A percentile compares a stretch with the other conserved stretches of the same genome.
Conservation (phyloP, 1,140 invertebrate species). For the Camponotus pennsylvanicus region DNA sequence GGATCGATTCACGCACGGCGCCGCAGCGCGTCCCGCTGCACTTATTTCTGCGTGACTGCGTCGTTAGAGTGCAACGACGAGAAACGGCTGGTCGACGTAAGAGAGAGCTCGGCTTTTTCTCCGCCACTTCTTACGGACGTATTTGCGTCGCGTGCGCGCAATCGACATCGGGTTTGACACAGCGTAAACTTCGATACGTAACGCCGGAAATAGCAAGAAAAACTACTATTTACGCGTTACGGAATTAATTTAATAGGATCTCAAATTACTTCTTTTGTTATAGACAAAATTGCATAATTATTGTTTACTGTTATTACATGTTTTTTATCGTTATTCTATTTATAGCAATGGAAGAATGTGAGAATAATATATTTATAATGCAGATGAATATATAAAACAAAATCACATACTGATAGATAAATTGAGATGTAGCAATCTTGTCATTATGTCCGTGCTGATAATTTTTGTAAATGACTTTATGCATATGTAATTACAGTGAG, state of each 20-base stretch:
- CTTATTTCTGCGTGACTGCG: conserved; percentile 56
- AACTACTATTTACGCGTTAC: not conserved
- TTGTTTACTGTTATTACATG: conserved; percentile 12
- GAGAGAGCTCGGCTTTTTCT: conserved; percentile 18
- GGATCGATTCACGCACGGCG: conserved; percentile 40
- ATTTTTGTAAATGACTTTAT: conserved; percentile 24
- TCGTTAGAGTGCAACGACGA: conserved; percentile 44
- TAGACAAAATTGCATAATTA: not conserved
- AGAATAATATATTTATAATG: not conserved
- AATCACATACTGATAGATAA: conserved; percentile 1
- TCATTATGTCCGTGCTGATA: not conserved
- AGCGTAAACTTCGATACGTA: conserved; percentile 38
- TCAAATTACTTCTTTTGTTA: not conserved
- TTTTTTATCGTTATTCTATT: not conserved
- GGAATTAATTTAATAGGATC: conserved; percentile 30
- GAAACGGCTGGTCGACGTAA: conserved; percentile 9
- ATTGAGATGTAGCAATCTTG: conserved; percentile 6
- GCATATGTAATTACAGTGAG: conserved; percentile 12
- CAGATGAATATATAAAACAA: not conserved
- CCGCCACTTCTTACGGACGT: conserved; percentile 23
- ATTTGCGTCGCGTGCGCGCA: not conserved
- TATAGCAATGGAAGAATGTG: not conserved
- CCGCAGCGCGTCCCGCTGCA: not conserved
- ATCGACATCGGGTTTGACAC: conserved; percentile 35
- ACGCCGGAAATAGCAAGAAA: conserved; percentile 39